Evolutionary conservation across 2,797 vertebrate species (phyloP).

Genomic region (Chiroxiphia lanceolata): DNA sequence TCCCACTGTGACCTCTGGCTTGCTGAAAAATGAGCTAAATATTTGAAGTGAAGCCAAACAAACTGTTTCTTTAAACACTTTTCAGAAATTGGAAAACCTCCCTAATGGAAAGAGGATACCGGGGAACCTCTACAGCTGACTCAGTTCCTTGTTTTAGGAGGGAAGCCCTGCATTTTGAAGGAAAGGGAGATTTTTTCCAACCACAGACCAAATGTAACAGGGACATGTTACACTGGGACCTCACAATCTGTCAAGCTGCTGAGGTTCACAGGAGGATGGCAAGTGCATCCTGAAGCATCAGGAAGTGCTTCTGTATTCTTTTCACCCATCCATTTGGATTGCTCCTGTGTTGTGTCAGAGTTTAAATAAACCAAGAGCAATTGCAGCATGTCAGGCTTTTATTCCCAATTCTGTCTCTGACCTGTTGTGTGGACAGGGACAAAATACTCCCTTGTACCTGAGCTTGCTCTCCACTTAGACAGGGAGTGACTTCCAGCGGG

Average conservation of each 20-base stretch:
- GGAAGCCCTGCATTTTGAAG: constrained; percentile 32
- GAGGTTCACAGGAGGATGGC: neutral
- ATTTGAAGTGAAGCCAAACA: constrained; percentile 71
- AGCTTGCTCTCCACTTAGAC: neutral
- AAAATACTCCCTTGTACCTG: neutral
- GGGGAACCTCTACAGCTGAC: neutral
- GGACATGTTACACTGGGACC: neutral
- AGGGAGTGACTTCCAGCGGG: neutral
- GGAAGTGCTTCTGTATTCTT: accelerated
- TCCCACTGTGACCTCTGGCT: constrained; percentile 56
- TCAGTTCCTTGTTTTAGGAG: constrained; percentile 21
- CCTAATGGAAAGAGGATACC: neutral
- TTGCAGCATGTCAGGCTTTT: neutral
- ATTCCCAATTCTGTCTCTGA: neutral
- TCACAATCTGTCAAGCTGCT: neutral
- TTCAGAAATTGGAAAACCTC: constrained; percentile 28
- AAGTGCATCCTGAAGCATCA: neutral
- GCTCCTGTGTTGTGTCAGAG: neutral
- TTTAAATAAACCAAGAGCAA: neutral
- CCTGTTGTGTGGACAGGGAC: accelerated
- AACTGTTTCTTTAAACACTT: constrained; percentile 68
- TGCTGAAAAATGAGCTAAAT: constrained; percentile 56
- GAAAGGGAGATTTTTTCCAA: constrained; percentile 43
- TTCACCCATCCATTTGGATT: neutral
- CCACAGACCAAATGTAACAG: constrained; percentile 30